Base-by-base conservation (phyloP, 2,113 vertebrate species). In the Syngnathus typhle region DNA sequence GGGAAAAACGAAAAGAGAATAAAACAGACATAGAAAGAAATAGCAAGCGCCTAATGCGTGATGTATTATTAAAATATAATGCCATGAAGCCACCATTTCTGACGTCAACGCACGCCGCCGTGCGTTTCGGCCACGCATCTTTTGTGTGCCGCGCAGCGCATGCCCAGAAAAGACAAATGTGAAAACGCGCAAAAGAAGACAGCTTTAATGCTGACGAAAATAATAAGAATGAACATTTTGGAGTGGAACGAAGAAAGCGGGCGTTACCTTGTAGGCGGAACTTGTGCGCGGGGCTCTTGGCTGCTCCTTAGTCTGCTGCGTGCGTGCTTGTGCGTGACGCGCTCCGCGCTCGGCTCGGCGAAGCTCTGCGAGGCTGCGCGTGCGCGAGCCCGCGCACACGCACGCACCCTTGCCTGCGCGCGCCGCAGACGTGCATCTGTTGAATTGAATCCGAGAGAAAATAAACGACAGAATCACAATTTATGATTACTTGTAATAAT, bases 361-460 rank as follows among this genome's bases (percentile, higher is more conserved):
- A 32, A 32, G 27, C 27, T 23, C 55, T 88, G 89, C 74, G 88
- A 73, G 77, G 60, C 71, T 76, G 79, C 49, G 49, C 49, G 49
- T 3, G 49, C 19, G 49, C 18, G 89, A 74, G 78, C 49, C 74
- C 75, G 78, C 84, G 79, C 79, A 77, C 72, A 71, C 85, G 72
- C 72, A 76, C 79, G 68, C 46, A 47, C 52, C 0, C 54, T 15
- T 10, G 37, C 74, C 47, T 32, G 38, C 67, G 32, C 78, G 74
- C 71, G 64, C 64, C 10, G 9, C 13, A 9, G 1, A 2, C 19
- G 73, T 65, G 72, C 76, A 54, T 32, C 27, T 58, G 55, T 58
- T 36, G 55, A 32, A 58, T 36, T 7, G 27, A 23, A 44, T 41
- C 4, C 3, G 43, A 36, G 8, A 15, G 15, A 19, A 16, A 1